Conservation (phyloP, 2,113 vertebrate species). For the Patagioenas fasciata region DNA sequence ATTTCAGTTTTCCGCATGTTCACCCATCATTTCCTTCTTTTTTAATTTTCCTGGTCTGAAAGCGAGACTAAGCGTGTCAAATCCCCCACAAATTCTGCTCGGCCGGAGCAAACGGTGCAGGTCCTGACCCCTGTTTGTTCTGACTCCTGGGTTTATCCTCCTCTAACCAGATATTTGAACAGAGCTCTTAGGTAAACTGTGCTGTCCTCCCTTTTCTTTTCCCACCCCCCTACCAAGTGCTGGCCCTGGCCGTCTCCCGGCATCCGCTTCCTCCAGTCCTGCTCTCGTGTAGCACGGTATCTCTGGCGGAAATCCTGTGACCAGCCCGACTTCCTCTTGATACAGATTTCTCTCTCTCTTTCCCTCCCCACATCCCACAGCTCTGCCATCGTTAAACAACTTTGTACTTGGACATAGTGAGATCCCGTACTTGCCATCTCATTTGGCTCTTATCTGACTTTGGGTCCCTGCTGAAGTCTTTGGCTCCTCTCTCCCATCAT, state of each 20-base stretch:
- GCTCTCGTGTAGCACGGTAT: neutral
- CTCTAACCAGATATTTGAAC: neutral
- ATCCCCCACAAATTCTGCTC: neutral
- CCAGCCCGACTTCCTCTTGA: slow-evolving; percentile 38
- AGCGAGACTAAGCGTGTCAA: neutral
- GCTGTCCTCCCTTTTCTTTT: neutral
- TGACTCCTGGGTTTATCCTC: neutral
- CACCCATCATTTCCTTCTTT: neutral
- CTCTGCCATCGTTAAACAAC: neutral
- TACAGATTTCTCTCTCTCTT: neutral
- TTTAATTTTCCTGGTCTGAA: neutral
- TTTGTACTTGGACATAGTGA: neutral
- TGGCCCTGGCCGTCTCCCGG: slow-evolving; percentile 38
- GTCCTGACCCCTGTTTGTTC: slow-evolving; percentile 19
- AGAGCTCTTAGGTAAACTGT: slow-evolving; percentile 19
- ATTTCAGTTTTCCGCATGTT: neutral
- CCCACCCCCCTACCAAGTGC: neutral
- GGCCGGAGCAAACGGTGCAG: neutral
- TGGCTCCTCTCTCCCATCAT: neutral
- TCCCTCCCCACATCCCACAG: neutral
- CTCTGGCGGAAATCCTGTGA: slow-evolving; percentile 51
- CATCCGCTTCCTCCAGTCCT: slow-evolving; percentile 38
- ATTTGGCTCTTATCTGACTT: neutral
- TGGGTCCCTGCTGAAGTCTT: neutral
- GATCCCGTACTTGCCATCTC: neutral